phyloP scores from a whole-genome alignment of 2,113 vertebrate genomes.

The Opisthocomus hoazin region DNA sequence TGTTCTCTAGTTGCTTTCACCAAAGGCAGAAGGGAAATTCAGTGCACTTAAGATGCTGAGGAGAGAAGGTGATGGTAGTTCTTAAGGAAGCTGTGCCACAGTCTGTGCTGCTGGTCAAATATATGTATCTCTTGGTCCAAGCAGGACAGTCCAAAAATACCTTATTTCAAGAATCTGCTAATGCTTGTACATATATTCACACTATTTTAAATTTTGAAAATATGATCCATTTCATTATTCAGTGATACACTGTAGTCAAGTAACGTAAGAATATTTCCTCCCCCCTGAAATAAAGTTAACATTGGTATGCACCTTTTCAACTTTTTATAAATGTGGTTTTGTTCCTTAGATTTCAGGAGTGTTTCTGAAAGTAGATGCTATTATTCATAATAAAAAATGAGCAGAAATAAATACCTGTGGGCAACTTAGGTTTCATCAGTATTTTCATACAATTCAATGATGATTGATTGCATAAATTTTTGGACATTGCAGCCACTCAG shows the following conservation, averaged over 20 bases:
- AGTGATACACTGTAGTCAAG: not conserved
- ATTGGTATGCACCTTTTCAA: not conserved
- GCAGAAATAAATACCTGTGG: not conserved
- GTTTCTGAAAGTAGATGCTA: not conserved
- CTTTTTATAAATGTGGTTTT: not conserved
- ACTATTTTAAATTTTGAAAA: not conserved
- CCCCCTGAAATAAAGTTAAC: not conserved
- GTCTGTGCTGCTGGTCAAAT: not conserved
- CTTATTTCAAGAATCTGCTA: not conserved
- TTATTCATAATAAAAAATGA: not conserved
- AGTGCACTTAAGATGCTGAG: not conserved
- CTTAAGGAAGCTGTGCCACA: not conserved
- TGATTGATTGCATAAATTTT: slow-evolving; percentile 19
- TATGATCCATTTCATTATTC: not conserved
- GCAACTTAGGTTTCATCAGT: not conserved
- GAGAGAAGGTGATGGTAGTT: not conserved
- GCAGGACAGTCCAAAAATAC: not conserved
- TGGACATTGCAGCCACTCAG: not conserved
- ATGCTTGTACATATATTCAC: not conserved
- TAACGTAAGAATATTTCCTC: not conserved
- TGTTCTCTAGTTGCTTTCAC: not conserved
- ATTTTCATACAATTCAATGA: not conserved
- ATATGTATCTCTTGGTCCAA: not conserved
- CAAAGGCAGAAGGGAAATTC: not conserved
- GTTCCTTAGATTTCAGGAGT: not conserved